phyloP scores from a whole-genome alignment of 2,113 vertebrate species.

The Arvicanthis niloticus region DNA sequence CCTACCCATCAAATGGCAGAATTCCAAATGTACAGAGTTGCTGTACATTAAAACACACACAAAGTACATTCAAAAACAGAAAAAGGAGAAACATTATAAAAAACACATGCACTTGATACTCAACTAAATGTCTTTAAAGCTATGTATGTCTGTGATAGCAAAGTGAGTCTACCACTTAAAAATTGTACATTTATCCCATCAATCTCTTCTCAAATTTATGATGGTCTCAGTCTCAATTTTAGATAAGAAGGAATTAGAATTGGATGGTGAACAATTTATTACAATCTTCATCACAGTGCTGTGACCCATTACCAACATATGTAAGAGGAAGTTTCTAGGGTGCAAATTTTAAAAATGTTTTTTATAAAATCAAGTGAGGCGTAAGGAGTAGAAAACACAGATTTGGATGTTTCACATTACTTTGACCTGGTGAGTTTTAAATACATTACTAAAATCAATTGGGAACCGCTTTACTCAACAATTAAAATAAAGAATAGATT shows the following conservation, averaged over 20 bases:
- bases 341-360: slow-evolving; percentile 25
- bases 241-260: slow-evolving; percentile 40
- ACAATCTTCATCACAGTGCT: background rate
- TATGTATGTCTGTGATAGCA: slow-evolving; percentile 67
- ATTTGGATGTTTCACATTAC: background rate
- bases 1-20: slow-evolving; percentile 22
- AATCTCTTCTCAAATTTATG: slow-evolving; percentile 77
- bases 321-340: background rate
- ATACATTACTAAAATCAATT: background rate
- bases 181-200: slow-evolving; percentile 75
- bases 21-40: slow-evolving; percentile 56
- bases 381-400: background rate
- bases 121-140: slow-evolving; percentile 62
- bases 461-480: background rate
- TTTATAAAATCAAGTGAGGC: slow-evolving; percentile 37
- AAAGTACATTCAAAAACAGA: slow-evolving; percentile 72
- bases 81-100: slow-evolving; percentile 60
- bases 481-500: background rate
- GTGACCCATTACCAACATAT: background rate
- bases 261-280: slow-evolving; percentile 19
- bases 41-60: slow-evolving; percentile 7
- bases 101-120: slow-evolving; percentile 71
- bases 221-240: slow-evolving; percentile 58
- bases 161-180: slow-evolving; percentile 80
- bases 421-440: background rate